Evolutionary conservation across 2,888 invertebrate genomes (phyloP).

Genomic region (Caenorhabditis virilis): DNA sequence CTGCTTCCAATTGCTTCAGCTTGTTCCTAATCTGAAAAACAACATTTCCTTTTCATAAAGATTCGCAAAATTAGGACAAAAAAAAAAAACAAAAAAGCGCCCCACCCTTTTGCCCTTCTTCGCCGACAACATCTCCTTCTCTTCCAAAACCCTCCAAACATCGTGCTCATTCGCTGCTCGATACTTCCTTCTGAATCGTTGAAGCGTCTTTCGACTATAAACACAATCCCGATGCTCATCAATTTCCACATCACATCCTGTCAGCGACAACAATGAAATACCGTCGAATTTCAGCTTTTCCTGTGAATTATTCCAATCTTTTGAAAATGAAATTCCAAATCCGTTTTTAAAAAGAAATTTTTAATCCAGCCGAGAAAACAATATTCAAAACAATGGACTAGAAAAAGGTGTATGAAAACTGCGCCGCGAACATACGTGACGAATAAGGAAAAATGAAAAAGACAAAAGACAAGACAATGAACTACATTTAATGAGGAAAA

Average conservation of each 20-base stretch:
- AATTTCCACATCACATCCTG: conserved; percentile 15
- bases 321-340: too few species aligned
- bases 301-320: too few species aligned
- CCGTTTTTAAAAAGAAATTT: too few species aligned
- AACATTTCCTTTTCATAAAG: neutral
- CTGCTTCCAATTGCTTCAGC: too few species aligned
- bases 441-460: too few species aligned
- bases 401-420: too few species aligned
- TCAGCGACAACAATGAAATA: conserved; percentile 4
- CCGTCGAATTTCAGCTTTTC: conserved; percentile 15
- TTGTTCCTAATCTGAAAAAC: too few species aligned
- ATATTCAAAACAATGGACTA: too few species aligned
- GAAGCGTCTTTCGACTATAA: conserved; percentile 12
- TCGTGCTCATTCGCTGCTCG: neutral
- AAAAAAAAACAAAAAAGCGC: neutral
- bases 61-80: neutral
- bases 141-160: neutral
- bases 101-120: neutral
- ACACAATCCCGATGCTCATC: conserved; percentile 14
- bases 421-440: too few species aligned
- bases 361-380: too few species aligned
- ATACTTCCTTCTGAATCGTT: neutral
- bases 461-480: too few species aligned
- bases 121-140: neutral
- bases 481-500: too few species aligned